Evolutionary conservation across 2,888 invertebrate species (phyloP).

Genomic region (Chrysolina haemoptera): DNA sequence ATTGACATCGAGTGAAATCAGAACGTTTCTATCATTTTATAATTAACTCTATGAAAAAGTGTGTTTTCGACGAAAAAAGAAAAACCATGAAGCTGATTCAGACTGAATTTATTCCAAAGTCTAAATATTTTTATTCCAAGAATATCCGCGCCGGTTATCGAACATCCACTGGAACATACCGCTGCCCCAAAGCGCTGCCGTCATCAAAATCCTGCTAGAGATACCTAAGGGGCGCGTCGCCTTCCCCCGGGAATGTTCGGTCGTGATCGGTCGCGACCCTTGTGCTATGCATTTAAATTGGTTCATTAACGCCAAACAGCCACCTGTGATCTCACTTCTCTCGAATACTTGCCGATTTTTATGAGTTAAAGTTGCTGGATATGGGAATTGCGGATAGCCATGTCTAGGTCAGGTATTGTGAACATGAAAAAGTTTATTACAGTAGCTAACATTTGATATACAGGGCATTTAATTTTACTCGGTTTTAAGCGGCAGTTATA

Average conservation of each 20-base stretch:
- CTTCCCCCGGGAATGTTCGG: constrained; percentile 62
- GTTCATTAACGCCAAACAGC: constrained; percentile 69
- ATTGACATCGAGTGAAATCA: no score
- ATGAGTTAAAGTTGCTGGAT: constrained; percentile 22
- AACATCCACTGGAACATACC: background rate
- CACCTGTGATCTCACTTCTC: constrained; percentile 65
- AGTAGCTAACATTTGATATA: background rate
- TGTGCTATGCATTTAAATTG: constrained; percentile 72
- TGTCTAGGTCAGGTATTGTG: constrained; percentile 26
- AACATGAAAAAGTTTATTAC: constrained; percentile 5
- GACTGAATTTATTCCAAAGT: no score
- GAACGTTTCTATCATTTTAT: no score
- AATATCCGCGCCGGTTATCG: background rate
- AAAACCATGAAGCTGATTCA: no score
- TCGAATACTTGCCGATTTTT: constrained; percentile 37
- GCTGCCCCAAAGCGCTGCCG: constrained; percentile 10
- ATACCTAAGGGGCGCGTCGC: constrained; percentile 33
- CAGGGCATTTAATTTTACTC: background rate
- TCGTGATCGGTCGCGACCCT: constrained; percentile 65
- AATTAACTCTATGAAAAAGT: no score
- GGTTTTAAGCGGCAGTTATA: no score
- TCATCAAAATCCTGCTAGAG: constrained; percentile 28
- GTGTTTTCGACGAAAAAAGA: no score
- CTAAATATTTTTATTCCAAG: background rate
- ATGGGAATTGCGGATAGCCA: background rate